Conservation (phyloP, 2,797 vertebrate genomes). For the Anabas testudineus region DNA sequence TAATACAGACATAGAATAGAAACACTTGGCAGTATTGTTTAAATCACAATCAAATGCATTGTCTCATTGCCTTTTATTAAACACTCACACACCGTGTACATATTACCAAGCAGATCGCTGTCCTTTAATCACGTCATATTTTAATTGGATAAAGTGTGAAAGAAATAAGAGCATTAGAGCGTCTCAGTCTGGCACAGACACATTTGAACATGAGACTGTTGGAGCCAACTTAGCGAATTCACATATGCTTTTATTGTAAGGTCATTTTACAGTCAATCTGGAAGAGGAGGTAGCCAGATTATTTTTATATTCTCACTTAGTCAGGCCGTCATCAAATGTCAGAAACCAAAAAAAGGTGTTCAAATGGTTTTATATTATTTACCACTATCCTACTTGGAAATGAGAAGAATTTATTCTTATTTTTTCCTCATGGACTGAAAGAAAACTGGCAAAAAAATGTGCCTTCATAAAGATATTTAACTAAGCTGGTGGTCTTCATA, state of each 20-base stretch:
- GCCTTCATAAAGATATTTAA: background rate
- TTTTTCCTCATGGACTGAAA: background rate
- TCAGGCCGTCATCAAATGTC: constrained; percentile 12
- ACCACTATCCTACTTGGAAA: background rate
- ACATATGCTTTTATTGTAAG: constrained; percentile 55
- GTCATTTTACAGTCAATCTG: constrained; percentile 46
- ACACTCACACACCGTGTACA: constrained; percentile 12
- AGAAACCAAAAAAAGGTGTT: constrained; percentile 7
- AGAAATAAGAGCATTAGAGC: constrained; percentile 42
- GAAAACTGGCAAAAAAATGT: background rate
- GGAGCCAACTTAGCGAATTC: constrained; percentile 50
- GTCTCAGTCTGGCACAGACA: constrained; percentile 59
- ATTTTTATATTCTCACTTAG: constrained; percentile 31
- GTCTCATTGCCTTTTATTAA: background rate
- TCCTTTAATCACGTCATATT: constrained; percentile 68
- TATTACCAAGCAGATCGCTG: constrained; percentile 42
- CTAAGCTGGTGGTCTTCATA: constrained; percentile 21
- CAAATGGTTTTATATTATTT: background rate
- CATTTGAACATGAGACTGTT: constrained; percentile 19
- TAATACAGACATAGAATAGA: constrained; percentile 25
- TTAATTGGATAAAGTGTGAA: constrained; percentile 72
- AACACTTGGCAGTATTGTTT: constrained; percentile 8
- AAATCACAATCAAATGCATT: constrained; percentile 3
- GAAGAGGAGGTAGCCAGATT: constrained; percentile 33
- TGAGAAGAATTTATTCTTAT: background rate